These are phyloP conservation scores for Taenaris catops DNA, from an alignment of 2,888 invertebrate genomes.

Conservation along the genomic window DNA sequence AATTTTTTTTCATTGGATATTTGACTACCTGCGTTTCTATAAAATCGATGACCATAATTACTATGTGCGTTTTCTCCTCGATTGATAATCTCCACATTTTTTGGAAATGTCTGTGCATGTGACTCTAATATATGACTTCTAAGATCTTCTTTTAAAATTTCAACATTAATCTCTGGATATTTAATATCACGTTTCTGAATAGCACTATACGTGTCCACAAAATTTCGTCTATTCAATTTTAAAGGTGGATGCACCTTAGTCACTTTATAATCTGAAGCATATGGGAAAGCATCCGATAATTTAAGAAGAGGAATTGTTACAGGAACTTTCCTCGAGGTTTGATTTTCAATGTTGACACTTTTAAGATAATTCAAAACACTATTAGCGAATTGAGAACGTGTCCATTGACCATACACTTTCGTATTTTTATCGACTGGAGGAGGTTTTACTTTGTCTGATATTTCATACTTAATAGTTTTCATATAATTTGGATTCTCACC, in stretches of 20 bases:
- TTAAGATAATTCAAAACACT: slow-evolving; percentile 61
- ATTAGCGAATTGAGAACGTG: slow-evolving; percentile 55
- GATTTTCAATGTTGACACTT: slow-evolving; percentile 45
- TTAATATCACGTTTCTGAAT: slow-evolving; percentile 35
- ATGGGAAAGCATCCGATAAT: slow-evolving; percentile 51
- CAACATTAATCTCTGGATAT: slow-evolving; percentile 49
- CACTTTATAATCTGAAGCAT: slow-evolving; percentile 49
- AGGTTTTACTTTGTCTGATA: slow-evolving; percentile 47
- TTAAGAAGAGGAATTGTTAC: slow-evolving; percentile 49
- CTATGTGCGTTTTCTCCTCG: slow-evolving; percentile 37
- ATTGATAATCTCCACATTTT: slow-evolving; percentile 47
- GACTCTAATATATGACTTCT: slow-evolving; percentile 45
- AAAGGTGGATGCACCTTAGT: slow-evolving; percentile 42
- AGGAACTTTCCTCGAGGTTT: slow-evolving; percentile 42
- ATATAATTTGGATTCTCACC: slow-evolving; percentile 16
- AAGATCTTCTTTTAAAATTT: slow-evolving; percentile 50
- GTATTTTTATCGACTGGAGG: slow-evolving; percentile 40
- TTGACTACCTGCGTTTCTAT: slow-evolving; percentile 35
- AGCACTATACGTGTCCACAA: slow-evolving; percentile 37
- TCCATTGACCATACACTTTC: slow-evolving; percentile 60
- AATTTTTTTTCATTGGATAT: slow-evolving; percentile 28
- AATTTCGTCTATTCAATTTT: slow-evolving; percentile 43
- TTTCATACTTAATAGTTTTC: slow-evolving; percentile 23
- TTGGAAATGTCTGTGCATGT: slow-evolving; percentile 42
- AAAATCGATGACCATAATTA: slow-evolving; percentile 35